A percentile compares a stretch with the other conserved stretches of the same genome.
Evolutionary conservation across 2,113 vertebrate genomes (phyloP).

Genomic region (Aspidoscelis tigris): DNA sequence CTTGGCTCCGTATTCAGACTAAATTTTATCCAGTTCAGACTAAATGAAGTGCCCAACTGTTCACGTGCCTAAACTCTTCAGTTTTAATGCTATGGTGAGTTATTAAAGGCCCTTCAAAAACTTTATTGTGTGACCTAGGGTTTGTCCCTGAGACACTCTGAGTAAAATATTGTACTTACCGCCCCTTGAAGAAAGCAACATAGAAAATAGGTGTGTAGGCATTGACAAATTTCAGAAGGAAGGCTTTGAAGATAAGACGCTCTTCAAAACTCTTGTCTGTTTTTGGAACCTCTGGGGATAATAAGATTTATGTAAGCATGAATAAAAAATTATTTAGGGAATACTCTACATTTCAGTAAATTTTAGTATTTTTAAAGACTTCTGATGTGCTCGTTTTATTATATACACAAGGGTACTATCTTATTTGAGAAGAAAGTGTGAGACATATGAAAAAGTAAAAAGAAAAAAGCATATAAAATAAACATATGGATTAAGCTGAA

Average conservation of each 20-base stretch:
- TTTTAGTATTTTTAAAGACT: constrained; percentile 2
- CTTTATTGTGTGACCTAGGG: too few relatives aligned
- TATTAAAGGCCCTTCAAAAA: too few relatives aligned
- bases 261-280: constrained; percentile 97
- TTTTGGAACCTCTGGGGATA: constrained; percentile 92
- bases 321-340: constrained; percentile 12
- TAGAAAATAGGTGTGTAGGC: constrained; percentile 98
- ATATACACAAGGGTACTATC: background rate
- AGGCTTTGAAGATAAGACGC: constrained; percentile 94
- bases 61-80: too few relatives aligned
- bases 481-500: background rate
- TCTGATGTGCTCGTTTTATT: background rate
- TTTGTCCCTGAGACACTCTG: background rate
- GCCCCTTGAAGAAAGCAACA: constrained; percentile 96
- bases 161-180: constrained; percentile 75
- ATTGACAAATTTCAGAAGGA: constrained; percentile 95
- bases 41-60: too few relatives aligned
- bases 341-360: background rate
- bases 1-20: too few relatives aligned
- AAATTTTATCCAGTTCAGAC: too few relatives aligned
- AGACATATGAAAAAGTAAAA: background rate
- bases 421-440: background rate
- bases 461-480: background rate
- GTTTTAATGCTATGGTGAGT: too few relatives aligned
- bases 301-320: accelerated